Evolutionary conservation across 2,113 vertebrate species (phyloP), one percentile per base, ranked within the genome.

Genomic region (Murina feae): DNA sequence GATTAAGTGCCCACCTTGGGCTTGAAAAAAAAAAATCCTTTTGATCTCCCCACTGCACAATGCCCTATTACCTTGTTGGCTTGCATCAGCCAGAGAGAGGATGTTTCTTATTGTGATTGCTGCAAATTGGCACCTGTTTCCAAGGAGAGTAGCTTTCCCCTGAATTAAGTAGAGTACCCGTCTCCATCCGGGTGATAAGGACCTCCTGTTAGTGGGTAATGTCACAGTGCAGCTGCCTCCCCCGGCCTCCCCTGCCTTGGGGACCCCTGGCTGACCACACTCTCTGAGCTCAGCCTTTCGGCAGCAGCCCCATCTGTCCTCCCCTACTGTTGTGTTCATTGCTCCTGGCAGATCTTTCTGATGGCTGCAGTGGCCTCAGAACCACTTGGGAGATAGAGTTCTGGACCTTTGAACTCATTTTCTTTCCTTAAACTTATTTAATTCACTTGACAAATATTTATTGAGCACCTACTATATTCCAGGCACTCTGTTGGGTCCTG

Each of bases 81-180:
- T 96, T 95, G 95, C 97, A 95, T 97, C 97, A 95, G 92, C 90
- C 90, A 66, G 97, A 93, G 90, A 94, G 97, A 96, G 96, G 95
- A 94, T 97, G 95, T 97, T 97, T 97, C 97, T 96, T 96, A 97
- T 97, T 97, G 97, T 96, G 97, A 97, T 97, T 97, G 96, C 97
- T 97, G 60, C 75, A 97, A 97, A 97, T 97, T 97, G 97, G 97
- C 88, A 97, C 97, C 97, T 97, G 95, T 95, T 97, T 95, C 94
- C 92, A 13, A 0, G 30, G 95, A 96, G 92, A 97, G 96, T 69
- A 93, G 95, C 95, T 97, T 97, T 97, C 92, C 83, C 89, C 83
- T 86, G 95, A 97, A 97, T 97, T 97, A 97, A 97, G 90, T 80
- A 90, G 92, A 92, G 95, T 63, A 18, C 89, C 92, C 4, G 7